Evolutionary conservation across 2,888 invertebrate genomes (phyloP), one percentile per base, ranked within the genome.

Genomic region (Euphydryas editha): DNA sequence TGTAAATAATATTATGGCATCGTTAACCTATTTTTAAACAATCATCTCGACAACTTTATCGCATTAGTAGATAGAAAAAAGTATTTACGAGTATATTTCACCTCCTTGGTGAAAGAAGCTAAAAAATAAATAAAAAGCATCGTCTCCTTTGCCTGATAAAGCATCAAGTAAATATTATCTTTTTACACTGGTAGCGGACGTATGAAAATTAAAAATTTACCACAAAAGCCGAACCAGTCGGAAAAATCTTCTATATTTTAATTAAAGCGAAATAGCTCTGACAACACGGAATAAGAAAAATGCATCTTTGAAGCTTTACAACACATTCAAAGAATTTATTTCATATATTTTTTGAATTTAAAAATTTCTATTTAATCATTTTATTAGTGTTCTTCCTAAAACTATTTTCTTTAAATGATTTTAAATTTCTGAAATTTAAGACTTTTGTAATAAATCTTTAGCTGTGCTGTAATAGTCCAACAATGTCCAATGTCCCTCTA

Each of bases 191-290:
- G 39, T 13, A 13, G 39, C 39, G 15, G n/a, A n/a, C 11, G 47
- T 20, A 47, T 47, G 47, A 47, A 47, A 47, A 47, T 47, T 3
- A 47, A 10, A 47, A 47, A 20, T 18, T 17, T 47, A 47, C 18
- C 13, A 11, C 18, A 7, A 18, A 47, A 20, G n/a, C 46, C 39
- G 39, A 44, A 15, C 42, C n/a, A n/a, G 15, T 15, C 42, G 42
- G 47, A 18, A 47, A 47, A 47, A 10, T 13, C 11, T 47, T 47
- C 20, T 47, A 47, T 20, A 51, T 51, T 51, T 51, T n/a, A 51
- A 51, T 51, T 21, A n/a, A 51, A 51, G 24, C 21, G 24, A n/a
- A 51, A 24, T 51, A 51, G 24, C n/a, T 51, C 10, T 7, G 6
- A 8, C 46, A 11, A 6, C 13, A 47, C n/a, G 13, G 4, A 15